Evolutionary conservation across 2,797 vertebrate species (phyloP).

Genomic region (Neomorphus geoffroyi): DNA sequence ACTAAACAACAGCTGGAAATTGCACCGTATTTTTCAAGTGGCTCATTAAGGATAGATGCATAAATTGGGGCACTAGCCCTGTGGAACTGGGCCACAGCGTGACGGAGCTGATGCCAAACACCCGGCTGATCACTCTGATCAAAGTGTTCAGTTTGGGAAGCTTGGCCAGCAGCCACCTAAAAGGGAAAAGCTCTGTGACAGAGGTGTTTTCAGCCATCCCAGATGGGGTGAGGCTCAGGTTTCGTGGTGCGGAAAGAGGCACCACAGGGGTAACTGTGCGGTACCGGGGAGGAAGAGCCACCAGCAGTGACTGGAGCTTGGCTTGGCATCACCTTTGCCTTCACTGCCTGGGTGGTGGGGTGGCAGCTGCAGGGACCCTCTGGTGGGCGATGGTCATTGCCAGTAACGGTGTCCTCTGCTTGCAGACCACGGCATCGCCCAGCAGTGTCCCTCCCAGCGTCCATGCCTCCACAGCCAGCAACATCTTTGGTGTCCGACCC

Average conservation of each 20-base stretch:
- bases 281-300: neutral
- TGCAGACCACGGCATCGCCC: slow-evolving; percentile 10
- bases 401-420: neutral
- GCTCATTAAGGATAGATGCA: slow-evolving; percentile 56
- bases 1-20: slow-evolving; percentile 56
- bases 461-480: slow-evolving; percentile 8
- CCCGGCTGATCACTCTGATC: neutral
- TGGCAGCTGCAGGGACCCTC: neutral
- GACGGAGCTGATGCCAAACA: neutral
- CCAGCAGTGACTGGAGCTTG: too few species aligned
- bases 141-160: neutral
- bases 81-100: slow-evolving; percentile 16
- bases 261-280: rapidly evolving
- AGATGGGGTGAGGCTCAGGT: rapidly evolving
- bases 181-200: neutral
- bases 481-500: neutral
- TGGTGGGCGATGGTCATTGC: rapidly evolving
- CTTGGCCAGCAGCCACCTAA: neutral
- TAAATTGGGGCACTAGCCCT: slow-evolving; percentile 45
- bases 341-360: neutral
- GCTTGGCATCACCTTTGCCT: rapidly evolving
- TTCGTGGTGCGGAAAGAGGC: neutral
- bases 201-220: rapidly evolving
- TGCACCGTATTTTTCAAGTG: slow-evolving; percentile 58
- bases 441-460: neutral